Conservation (phyloP, 2,113 vertebrate genomes). For the Tichodroma muraria region DNA sequence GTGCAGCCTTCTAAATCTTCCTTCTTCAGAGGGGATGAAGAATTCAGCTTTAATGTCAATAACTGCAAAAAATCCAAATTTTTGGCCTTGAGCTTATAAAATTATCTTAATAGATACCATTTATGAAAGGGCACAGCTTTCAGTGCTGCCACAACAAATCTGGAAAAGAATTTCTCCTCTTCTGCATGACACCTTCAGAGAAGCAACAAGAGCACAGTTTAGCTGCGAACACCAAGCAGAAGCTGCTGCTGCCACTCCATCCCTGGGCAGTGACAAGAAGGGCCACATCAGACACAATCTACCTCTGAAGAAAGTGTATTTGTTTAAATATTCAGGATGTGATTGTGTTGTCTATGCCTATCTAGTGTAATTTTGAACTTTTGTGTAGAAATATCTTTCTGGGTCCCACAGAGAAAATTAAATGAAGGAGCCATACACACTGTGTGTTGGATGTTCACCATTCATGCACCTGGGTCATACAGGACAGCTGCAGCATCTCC, state of each 20-base stretch:
- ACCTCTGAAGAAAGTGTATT: not conserved
- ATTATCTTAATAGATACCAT: not conserved
- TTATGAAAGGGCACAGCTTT: not conserved
- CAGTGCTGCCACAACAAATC: not conserved
- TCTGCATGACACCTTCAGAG: not conserved
- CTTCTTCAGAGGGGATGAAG: not conserved
- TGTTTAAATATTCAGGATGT: not conserved
- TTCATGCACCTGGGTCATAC: not conserved
- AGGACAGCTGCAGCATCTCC: not conserved
- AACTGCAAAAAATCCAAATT: not conserved
- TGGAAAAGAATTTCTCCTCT: not conserved
- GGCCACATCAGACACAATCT: not conserved
- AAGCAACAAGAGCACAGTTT: not conserved
- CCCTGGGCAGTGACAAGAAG: not conserved
- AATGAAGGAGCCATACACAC: not conserved
- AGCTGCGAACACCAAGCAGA: not conserved
- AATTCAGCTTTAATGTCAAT: not conserved
- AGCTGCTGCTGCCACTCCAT: not conserved
- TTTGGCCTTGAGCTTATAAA: not conserved
- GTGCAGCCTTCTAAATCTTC: not conserved
- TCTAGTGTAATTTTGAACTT: not conserved
- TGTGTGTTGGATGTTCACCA: not conserved
- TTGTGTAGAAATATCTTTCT: not conserved
- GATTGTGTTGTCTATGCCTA: not conserved
- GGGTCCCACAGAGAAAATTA: not conserved